Conservation (phyloP, 2,797 vertebrate species). For the Gallinago solitaria region DNA sequence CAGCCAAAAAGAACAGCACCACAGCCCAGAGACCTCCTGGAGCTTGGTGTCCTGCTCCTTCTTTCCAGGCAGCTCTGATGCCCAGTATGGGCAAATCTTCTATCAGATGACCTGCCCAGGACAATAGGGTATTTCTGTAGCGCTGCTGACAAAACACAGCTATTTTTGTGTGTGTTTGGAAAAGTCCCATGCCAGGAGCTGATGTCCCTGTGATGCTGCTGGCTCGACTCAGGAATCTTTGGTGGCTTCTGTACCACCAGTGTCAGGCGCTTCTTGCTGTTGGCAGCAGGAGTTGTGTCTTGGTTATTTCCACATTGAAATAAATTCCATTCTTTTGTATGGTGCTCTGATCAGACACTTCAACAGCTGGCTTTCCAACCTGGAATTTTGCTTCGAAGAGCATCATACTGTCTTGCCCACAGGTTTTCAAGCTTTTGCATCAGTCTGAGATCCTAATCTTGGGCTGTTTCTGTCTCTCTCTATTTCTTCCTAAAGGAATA, state of each 20-base stretch:
- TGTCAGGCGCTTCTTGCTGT: neutral
- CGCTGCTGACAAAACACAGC: neutral
- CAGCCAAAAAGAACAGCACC: neutral
- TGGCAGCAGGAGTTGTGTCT: neutral
- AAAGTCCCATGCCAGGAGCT: neutral
- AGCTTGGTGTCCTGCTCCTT: neutral
- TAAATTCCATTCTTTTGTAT: neutral
- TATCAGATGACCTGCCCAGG: neutral
- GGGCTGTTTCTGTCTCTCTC: neutral
- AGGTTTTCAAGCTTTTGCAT: neutral
- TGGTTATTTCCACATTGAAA: neutral
- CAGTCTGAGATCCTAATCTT: neutral
- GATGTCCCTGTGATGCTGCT: neutral
- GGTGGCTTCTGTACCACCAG: neutral
- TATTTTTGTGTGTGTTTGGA: neutral
- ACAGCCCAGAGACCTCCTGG: neutral
- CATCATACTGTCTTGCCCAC: neutral
- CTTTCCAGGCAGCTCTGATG: neutral
- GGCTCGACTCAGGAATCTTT: neutral
- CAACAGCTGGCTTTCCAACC: neutral
- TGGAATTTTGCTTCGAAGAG: neutral
- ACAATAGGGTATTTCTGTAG: accelerated
- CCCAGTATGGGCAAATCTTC: neutral
- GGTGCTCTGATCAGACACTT: neutral
- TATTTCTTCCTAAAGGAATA: neutral